A percentile compares a stretch with the other conserved stretches of the same genome.
Evolutionary conservation across 2,888 invertebrate genomes (phyloP).

Genomic region (Julus scanicus): DNA sequence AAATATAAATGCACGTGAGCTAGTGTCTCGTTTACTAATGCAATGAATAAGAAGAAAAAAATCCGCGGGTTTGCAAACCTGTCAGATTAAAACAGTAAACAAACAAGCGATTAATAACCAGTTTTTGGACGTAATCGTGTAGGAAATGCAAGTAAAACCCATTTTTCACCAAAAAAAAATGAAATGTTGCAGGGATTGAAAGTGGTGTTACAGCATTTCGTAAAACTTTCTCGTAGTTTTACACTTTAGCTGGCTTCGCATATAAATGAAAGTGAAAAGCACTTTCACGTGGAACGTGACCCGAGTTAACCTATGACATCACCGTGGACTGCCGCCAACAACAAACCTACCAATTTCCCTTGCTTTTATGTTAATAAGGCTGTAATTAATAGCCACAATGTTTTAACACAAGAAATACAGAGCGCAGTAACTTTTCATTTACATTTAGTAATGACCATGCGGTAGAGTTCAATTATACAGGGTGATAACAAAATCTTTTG

Average conservation of each 20-base stretch:
- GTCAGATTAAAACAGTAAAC: slow-evolving; percentile 15
- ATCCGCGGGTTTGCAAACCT: background rate
- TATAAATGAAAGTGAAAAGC: background rate
- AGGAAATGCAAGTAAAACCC: slow-evolving; percentile 28
- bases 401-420: background rate
- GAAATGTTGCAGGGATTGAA: background rate
- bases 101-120: background rate
- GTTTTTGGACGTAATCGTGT: background rate
- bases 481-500: no score
- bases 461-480: no score
- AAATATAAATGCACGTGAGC: background rate
- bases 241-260: background rate
- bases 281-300: background rate
- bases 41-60: background rate
- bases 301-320: background rate
- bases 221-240: background rate
- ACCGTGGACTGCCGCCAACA: background rate
- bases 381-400: background rate
- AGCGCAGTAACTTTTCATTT: no score
- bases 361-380: background rate
- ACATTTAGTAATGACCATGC: no score
- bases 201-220: slow-evolving; percentile 13
- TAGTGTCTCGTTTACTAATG: background rate
- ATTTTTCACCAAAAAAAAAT: background rate
- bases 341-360: background rate